Evolutionary conservation across 2,888 invertebrate species (phyloP), one percentile per base, ranked within the genome.

Genomic region (Pediacus dermestoides): DNA sequence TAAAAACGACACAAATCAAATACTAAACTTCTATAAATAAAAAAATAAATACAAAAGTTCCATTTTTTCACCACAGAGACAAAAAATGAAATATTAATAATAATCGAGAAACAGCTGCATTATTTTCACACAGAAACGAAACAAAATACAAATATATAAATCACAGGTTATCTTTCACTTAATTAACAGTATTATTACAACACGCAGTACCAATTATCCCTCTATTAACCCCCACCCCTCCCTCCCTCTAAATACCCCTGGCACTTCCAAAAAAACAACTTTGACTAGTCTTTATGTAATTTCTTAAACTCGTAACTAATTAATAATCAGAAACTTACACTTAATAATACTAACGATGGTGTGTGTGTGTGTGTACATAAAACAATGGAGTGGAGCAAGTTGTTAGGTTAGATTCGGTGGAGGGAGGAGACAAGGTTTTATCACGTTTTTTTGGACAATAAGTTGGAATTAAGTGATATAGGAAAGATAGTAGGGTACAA

Each of bases 271-370:
- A 18, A 7, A 7, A 28, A 13, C n/a, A 28, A 46, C 37, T 49
- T 50, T 64, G 63, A 64, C 63, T 64, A 63, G 63, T 46, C 41
- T 31, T 36, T 26, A 30, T n/a, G n/a, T n/a, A n/a, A 36, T 38
- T 41, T 51, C 51, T 55, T 60, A 56, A 46, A 53, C 55, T 49
- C 58, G n/a, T n/a, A n/a, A n/a, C n/a, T n/a, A n/a, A n/a, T n/a
- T n/a, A n/a, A n/a, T n/a, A n/a, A n/a, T n/a, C n/a, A n/a, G n/a
- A n/a, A n/a, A n/a, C n/a, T 55, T 57, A 60, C 50, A 56, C 45
- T 50, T 60, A 64, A 52, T 65, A 66, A 64, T 66, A 66, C 63
- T 62, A 61, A 52, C 43, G 46, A 43, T 49, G 59, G 60, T 57
- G 58, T 61, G 57, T 52, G 58, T n/a, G n/a, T n/a, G n/a, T n/a